Evolutionary conservation across 2,888 invertebrate genomes (phyloP).

Genomic region (Euphydryas editha): DNA sequence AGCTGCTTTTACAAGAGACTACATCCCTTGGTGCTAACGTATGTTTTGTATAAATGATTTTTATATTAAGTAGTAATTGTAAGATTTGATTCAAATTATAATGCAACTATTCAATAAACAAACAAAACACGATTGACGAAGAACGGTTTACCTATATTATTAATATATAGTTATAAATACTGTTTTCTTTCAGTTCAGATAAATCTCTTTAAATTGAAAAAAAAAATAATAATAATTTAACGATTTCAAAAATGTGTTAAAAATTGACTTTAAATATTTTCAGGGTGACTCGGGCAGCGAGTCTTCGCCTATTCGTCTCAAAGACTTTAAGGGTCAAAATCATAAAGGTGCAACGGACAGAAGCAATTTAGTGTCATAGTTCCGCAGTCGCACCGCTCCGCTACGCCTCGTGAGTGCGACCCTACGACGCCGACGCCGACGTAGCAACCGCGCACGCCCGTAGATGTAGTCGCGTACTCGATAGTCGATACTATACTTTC

Average conservation of each 20-base stretch:
- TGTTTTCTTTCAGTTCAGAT: no score
- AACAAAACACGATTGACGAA: no score
- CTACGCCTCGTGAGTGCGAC: conserved; percentile 34
- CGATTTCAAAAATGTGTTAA: neutral
- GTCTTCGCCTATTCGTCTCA: conserved; percentile 84
- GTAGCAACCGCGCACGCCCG: no score
- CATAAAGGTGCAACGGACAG: conserved; percentile 70
- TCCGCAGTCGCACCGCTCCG: conserved; percentile 26
- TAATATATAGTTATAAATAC: no score
- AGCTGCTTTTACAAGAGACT: conserved; percentile 77
- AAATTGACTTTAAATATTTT: conserved; percentile 37
- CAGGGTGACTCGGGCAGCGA: conserved; percentile 87
- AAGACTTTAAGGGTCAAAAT: conserved; percentile 78
- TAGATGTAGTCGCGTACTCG: conserved; percentile 40
- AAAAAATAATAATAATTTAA: no score
- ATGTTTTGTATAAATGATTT: conserved; percentile 38
- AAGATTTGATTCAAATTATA: no score
- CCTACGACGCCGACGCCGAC: conserved; percentile 41
- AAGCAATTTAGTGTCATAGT: conserved; percentile 70
- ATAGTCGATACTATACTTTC: conserved; percentile 40
- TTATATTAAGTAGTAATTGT: neutral
- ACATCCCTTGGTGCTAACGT: conserved; percentile 79
- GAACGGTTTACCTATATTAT: no score
- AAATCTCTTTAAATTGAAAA: no score
- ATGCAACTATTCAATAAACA: no score